Evolutionary conservation across 2,113 vertebrate genomes (phyloP), one percentile per base, ranked within the genome.

Genomic region (Pluvianellus socialis): DNA sequence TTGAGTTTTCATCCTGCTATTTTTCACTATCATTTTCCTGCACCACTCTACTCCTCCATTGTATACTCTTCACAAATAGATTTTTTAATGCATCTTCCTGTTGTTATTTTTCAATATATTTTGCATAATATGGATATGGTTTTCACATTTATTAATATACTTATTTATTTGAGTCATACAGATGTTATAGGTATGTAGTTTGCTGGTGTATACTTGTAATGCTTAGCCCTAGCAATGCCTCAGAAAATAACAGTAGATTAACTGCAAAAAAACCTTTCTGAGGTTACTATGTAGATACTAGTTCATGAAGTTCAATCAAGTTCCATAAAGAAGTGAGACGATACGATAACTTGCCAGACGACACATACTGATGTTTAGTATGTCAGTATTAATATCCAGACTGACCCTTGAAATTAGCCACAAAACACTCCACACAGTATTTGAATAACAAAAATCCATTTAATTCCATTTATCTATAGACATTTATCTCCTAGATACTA

Each of bases 371-470:
- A 35, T 72, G 45, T 52, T 38, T 38, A 38, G 38, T 38, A 38
- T 38, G 38, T 66, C 44, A 38, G 53, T 87, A n/a, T 59, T 77
- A 71, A 70, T 67, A 89, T 93, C 33, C 49, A 80, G 13, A 84
- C 23, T 61, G n/a, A 84, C 47, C 62, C 27, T 67, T 88, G 33
- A 73, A 90, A 90, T 73, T 61, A 65, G 20, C 7, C 55, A 85
- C 27, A 77, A 44, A 86, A 55, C 17, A 65, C 13, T 77, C 49
- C 40, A 62, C 9, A 28, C 4, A 10, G 9, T 72, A 52, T 71
- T 82, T 50, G 24, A 0, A 2, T 0, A 2, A 40, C 38, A 55
- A 72, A 44, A 15, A 2, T 7, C 33, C 8, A 33, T 74, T 53
- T 70, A 38, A 86, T 83, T 91, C 10, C 15, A 40, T 73, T 65